Evolutionary conservation across 2,888 invertebrate species (phyloP), one percentile per base, ranked within the genome.

Genomic region (Heliconius cydno): DNA sequence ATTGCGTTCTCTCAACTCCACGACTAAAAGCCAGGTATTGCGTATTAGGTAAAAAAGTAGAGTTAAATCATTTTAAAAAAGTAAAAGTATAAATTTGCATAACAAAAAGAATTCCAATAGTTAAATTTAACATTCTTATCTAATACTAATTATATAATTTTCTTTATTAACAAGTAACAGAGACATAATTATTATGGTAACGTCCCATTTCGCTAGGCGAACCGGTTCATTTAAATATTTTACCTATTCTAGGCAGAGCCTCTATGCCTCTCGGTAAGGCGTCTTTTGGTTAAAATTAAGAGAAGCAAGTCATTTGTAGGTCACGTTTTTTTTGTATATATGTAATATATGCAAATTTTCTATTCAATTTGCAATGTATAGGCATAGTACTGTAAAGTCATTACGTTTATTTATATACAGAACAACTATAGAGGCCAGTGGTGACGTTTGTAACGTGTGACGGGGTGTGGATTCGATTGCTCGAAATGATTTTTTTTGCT

Each of bases 211-310:
- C 79, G 76, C 83, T 84, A 84, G 85, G 84, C 79, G 79, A 85
- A 84, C 85, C 57, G 80, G 83, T 84, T 84, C 78, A 85, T 86
- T 85, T 86, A 84, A 84, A 86, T 86, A 86, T 82, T 82, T 84
- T 81, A 80, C 80, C 85, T 82, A 81, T 84, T 85, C 46, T 65
- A 79, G 82, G 73, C 75, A 67, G 66, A 77, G 78, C 41, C 41
- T 76, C 22, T 30, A n/a, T n/a, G 38, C 38, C 15, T 68, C 41
- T 68, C 5, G 63, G 68, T 73, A 79, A 74, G 73, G 68, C 41
- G 66, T 68, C 76, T 80, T 82, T 83, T 79, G 78, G 79, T 78
- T 75, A 63, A 46, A 38, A 67, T 66, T 81, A n/a, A 83, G 81
- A 83, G 80, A 81, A 77, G 80, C 80, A 79, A 60, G 76, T 77